A percentile compares a stretch with the other conserved stretches of the same genome.
phyloP scores from a whole-genome alignment of 2,888 invertebrate species.

The Agrochola circellaris region DNA sequence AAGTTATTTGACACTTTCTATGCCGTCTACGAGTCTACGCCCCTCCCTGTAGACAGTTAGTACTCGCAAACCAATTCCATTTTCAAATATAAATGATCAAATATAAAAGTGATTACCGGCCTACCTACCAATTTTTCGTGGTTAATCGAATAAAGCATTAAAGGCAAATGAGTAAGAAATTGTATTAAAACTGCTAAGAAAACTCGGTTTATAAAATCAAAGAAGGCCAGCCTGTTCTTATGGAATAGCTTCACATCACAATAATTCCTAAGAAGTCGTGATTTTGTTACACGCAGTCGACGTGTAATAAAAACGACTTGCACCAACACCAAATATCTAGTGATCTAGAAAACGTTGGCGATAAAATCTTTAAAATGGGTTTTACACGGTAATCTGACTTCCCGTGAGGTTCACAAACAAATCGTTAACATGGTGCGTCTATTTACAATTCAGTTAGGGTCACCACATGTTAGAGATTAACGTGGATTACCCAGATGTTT shows the following conservation, averaged over 20 bases:
- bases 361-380: constrained; percentile 27
- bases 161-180: neutral
- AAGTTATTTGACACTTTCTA: constrained; percentile 15
- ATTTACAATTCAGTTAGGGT: constrained; percentile 31
- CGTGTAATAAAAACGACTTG: neutral
- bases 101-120: neutral
- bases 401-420: constrained; percentile 17
- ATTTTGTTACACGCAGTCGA: neutral
- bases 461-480: constrained; percentile 43
- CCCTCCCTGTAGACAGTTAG: no score
- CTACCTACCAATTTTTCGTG: neutral
- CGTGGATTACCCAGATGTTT: constrained; percentile 43
- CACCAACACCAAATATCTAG: constrained; percentile 16
- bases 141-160: neutral
- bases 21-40: no score
- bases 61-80: neutral
- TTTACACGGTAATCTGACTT: constrained; percentile 30
- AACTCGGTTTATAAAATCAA: neutral
- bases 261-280: neutral
- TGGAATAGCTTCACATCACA: constrained; percentile 7
- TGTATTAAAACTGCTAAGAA: neutral
- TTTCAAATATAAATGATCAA: neutral
- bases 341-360: constrained; percentile 20
- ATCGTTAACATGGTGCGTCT: constrained; percentile 16
- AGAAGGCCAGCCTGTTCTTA: constrained; percentile 7